Conservation (phyloP, 2,888 invertebrate species). For the Acronicta aceris region DNA sequence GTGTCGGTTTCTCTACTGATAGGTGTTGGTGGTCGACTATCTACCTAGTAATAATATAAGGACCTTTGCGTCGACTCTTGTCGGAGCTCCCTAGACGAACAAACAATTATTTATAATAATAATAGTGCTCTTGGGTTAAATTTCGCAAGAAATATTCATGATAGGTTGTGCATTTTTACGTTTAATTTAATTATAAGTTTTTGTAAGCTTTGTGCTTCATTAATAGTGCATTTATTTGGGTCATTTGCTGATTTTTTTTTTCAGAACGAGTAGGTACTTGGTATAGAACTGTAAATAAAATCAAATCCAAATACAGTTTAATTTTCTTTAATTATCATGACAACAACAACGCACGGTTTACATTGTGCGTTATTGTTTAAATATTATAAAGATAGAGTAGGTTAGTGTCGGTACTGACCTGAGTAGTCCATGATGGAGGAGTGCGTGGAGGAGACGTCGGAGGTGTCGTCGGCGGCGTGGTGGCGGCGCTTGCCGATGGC, state of each 20-base stretch:
- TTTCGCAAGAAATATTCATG: neutral
- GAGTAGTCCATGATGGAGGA: slow-evolving; percentile 96
- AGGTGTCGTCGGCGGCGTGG: slow-evolving; percentile 94
- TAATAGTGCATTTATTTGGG: slow-evolving; percentile 28
- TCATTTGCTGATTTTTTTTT: slow-evolving; percentile 5
- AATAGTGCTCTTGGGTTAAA: slow-evolving; percentile 32
- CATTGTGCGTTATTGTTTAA: neutral
- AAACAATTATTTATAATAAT: slow-evolving; percentile 52
- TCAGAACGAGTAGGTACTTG: no score
- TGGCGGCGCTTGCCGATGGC: slow-evolving; percentile 94
- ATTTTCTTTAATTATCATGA: neutral
- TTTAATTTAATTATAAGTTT: slow-evolving; percentile 8
- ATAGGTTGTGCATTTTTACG: slow-evolving; percentile 23
- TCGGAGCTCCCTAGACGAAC: slow-evolving; percentile 72
- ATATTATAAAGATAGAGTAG: neutral
- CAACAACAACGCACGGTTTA: neutral
- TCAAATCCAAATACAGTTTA: neutral
- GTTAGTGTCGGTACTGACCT: slow-evolving; percentile 87
- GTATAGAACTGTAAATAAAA: no score
- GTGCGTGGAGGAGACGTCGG: slow-evolving; percentile 95
- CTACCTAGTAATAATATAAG: slow-evolving; percentile 69
- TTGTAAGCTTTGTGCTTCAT: slow-evolving; percentile 17
- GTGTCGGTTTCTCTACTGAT: slow-evolving; percentile 48
- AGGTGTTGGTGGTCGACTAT: slow-evolving; percentile 63
- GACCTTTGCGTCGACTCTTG: slow-evolving; percentile 80